A percentile compares a stretch with the other conserved stretches of the same genome.
phyloP scores from a whole-genome alignment of 2,888 invertebrate genomes.

The Drepana falcataria region DNA sequence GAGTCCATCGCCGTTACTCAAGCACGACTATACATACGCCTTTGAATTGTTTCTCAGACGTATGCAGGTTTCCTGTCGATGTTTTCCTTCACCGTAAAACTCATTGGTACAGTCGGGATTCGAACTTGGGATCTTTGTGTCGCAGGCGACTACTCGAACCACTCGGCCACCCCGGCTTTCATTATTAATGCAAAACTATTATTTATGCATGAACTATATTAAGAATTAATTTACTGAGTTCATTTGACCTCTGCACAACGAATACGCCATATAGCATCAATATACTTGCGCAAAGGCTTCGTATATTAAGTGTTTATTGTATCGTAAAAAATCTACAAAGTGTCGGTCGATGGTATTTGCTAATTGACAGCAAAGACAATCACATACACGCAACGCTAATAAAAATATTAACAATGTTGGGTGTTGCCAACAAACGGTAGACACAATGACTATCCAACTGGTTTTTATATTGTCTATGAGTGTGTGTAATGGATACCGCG shows the following conservation, averaged over 20 bases:
- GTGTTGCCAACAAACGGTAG: background rate
- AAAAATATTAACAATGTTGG: background rate
- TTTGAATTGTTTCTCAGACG: too few relatives aligned
- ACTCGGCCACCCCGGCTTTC: too few relatives aligned
- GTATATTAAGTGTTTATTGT: background rate
- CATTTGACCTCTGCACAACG: background rate
- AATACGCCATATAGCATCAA: background rate
- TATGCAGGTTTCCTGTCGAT: too few relatives aligned
- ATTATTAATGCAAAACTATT: too few relatives aligned
- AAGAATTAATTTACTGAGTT: background rate
- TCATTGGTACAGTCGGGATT: too few relatives aligned
- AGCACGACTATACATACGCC: too few relatives aligned
- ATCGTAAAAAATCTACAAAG: background rate
- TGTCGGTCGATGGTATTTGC: background rate
- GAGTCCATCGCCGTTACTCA: too few relatives aligned
- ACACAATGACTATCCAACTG: background rate
- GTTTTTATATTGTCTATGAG: background rate
- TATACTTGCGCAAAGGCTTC: background rate
- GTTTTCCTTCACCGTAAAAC: too few relatives aligned
- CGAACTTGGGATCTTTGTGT: too few relatives aligned
- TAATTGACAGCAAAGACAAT: background rate
- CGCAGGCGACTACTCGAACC: too few relatives aligned
- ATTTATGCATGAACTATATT: too few relatives aligned
- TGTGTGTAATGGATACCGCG: background rate
- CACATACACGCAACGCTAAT: background rate